These are phyloP conservation scores for Numida meleagris DNA, from an alignment of 2,113 vertebrate genomes.

Conservation along the genomic window DNA sequence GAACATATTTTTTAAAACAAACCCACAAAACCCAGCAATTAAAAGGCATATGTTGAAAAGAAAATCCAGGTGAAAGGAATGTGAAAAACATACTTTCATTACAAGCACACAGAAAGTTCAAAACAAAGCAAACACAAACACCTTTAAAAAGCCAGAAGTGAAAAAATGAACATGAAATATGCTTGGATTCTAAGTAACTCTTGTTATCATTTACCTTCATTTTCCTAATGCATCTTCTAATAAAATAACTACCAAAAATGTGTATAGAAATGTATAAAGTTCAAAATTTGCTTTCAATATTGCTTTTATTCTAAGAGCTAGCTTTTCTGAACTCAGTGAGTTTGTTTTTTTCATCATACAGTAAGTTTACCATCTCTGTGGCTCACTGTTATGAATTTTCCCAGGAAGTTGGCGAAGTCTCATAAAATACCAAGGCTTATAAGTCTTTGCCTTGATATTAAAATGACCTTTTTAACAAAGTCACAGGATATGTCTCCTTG, in stretches of 20 bases:
- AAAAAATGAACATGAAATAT: neutral
- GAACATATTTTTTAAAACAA: neutral
- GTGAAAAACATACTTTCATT: neutral
- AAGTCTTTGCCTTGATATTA: conserved; percentile 23
- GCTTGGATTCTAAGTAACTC: neutral
- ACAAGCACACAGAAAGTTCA: neutral
- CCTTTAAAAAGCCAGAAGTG: neutral
- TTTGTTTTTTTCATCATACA: neutral
- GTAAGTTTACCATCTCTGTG: neutral
- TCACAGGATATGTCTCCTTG: neutral
- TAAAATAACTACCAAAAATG: neutral
- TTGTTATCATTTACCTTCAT: neutral
- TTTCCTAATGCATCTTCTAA: neutral
- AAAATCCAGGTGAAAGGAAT: neutral
- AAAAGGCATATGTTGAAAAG: neutral
- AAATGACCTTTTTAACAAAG: conserved; percentile 15
- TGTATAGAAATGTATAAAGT: neutral
- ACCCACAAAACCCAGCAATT: neutral
- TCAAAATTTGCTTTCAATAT: neutral
- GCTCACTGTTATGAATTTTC: neutral
- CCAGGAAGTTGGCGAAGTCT: neutral
- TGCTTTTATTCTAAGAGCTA: neutral
- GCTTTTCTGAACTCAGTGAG: neutral
- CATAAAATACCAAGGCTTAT: neutral
- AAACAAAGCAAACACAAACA: neutral